Base-by-base conservation (phyloP, 2,797 vertebrate genomes). In the Enoplosus armatus region DNA sequence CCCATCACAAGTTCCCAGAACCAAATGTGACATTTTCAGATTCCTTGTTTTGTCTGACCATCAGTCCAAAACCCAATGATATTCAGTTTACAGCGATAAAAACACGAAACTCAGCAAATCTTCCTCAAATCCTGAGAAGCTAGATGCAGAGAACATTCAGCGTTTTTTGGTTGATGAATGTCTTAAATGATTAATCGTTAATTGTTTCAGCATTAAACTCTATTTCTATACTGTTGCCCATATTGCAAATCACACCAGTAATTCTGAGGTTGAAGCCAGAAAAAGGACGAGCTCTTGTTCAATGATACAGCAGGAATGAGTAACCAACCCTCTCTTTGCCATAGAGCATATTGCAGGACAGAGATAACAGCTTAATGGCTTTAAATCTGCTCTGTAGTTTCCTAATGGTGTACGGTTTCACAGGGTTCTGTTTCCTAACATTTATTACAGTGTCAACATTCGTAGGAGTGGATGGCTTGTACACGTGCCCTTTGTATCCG, bases 321-420 rank as follows among this genome's bases (percentile, higher is more conserved):
- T 80, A 83, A 73, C 83, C 33, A 77, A 53, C 53, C 18, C 69
- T 60, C 31, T 79, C 56, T 66, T 75, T 51, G 60, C 45, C 48
- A 50, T n/a, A 20, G 62, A 81, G 59, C 73, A 51, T 56, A 71
- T 79, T 74, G 56, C 76, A 61, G 67, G 41, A 72, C 54, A 63
- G 67, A 82, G 79, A 87, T 89, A 86, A 87, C 26, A 29, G 29
- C 22, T n/a, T 74, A 78, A 89, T 75, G 50, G 56, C 61, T 72
- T 66, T 79, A 74, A 85, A 82, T 84, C 20, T 79, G 59, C 79
- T 27, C 45, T 63, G 47, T 45, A 31, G 47, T 54, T 88, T 70
- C 41, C 72, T 76, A 74, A 76, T 68, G 70, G 50, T 77, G 59
- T 56, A 22, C n/a, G 10, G 29, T 69, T 84, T 89, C 68, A 76